Evolutionary conservation across 2,113 vertebrate genomes (phyloP).

Genomic region (Ameiurus melas): DNA sequence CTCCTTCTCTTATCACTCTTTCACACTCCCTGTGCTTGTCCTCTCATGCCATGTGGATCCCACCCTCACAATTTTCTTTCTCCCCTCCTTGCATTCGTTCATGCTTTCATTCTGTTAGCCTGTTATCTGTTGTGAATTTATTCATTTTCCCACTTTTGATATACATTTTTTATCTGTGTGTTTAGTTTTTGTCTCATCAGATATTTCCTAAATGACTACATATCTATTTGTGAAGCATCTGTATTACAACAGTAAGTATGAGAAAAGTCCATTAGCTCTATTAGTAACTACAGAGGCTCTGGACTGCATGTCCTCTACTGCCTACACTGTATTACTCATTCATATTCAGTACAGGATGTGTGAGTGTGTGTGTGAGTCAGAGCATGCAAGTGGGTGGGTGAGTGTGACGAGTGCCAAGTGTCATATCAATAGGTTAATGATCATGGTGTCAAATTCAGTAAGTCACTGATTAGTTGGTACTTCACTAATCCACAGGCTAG

Average conservation of each 20-base stretch:
- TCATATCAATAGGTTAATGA: constrained; percentile 82
- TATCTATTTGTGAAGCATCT: not conserved
- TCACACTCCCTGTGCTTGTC: constrained; percentile 33
- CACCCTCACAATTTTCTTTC: constrained; percentile 12
- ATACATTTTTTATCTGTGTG: not conserved
- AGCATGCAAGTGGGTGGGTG: not conserved
- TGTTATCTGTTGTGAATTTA: not conserved
- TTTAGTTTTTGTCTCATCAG: not conserved
- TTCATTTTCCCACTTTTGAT: not conserved
- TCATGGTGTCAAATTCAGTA: constrained; percentile 73
- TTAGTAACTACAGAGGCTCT: not conserved
- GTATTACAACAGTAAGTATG: not conserved
- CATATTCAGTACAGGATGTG: not conserved
- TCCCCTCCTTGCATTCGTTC: constrained; percentile 6
- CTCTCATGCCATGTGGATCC: constrained; percentile 18
- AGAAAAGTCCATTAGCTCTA: not conserved
- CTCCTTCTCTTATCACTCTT: constrained; percentile 41
- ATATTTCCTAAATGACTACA: not conserved
- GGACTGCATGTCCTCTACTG: not conserved
- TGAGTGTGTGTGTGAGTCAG: constrained; percentile 2
- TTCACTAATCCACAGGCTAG: constrained; percentile 77
- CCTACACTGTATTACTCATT: not conserved
- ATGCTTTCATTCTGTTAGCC: constrained; percentile 5
- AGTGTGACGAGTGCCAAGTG: constrained; percentile 53
- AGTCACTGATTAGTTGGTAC: constrained; percentile 80